Conservation (phyloP, 2,797 vertebrate genomes). For the Clamator glandarius region DNA sequence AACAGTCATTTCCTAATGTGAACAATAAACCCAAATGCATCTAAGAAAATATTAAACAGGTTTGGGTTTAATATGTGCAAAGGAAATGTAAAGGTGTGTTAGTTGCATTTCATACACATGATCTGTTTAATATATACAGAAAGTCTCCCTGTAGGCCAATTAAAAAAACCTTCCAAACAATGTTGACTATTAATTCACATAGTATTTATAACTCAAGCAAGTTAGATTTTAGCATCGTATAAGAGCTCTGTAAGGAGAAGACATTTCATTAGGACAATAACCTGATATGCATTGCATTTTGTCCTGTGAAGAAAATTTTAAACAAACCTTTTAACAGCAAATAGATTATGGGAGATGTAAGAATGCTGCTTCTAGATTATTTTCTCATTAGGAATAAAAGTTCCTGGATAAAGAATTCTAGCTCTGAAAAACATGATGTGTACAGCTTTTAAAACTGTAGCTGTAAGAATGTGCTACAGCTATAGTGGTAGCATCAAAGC, state of each 20-base stretch:
- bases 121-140: conserved; percentile 77
- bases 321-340: conserved; percentile 52
- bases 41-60: conserved; percentile 65
- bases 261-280: conserved; percentile 63
- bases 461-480: conserved; percentile 65
- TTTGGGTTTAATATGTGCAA: conserved; percentile 52
- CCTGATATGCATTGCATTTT: conserved; percentile 58
- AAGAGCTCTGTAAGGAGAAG: conserved; percentile 31
- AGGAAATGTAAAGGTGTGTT: conserved; percentile 70
- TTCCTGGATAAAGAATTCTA: conserved; percentile 23
- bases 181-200: conserved; percentile 72
- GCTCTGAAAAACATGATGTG: conserved; percentile 55
- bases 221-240: conserved; percentile 71
- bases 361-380: conserved; percentile 64
- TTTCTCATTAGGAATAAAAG: conserved; percentile 69
- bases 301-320: conserved; percentile 59
- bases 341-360: conserved; percentile 21
- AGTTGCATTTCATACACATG: conserved; percentile 66
- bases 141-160: conserved; percentile 76
- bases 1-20: conserved; percentile 42
- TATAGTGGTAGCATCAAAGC: conserved; percentile 48
- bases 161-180: conserved; percentile 77
- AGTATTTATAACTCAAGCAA: conserved; percentile 68
- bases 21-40: conserved; percentile 57
- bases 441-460: conserved; percentile 75